Base-by-base conservation (phyloP, 2,113 vertebrate genomes). In the Cyprinus carpio region DNA sequence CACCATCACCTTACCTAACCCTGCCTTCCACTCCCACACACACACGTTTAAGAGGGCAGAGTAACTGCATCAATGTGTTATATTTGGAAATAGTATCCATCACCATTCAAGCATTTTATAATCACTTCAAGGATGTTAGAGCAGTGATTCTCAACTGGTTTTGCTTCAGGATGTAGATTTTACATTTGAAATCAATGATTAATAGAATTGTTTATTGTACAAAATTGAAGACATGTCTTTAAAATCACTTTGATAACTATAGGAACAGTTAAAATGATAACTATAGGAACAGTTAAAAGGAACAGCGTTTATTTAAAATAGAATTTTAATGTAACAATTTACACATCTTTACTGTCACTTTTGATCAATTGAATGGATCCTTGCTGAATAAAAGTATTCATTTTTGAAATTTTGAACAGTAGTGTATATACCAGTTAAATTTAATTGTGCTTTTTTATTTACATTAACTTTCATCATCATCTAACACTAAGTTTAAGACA, bases 21-120 rank as follows among this genome's bases (percentile, higher is more conserved):
- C 40, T 23, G 40, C 58, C 43, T 43, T 11, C 40, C 40, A 43
- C 72, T 46, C 43, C 43, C 43, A 46, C 72, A 43, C 72, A 43
- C 72, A 83, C 34, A n/a, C 71, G 13, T 76, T 49, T 29, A n/a
- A 56, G 27, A 64, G 6, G 31, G 49, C 29, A 74, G 75, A 69
- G 49, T n/a, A 25, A 78, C 9, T 12, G 27, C 46, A 51, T 31
- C 46, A 78, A 15, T 58, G 31, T 43, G 34, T 80, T n/a, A 49
- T 67, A 62, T 82, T 82, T 69, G 43, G 64, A 69, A 71, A 82
- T 49, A 4, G 27, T 49, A n/a, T 69, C 62, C 72, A 46, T 75
- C n/a, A 29, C 6, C 72, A 49, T 75, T 75, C 72, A 75, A 16
- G n/a, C 13, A 75, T 27, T 75, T 75, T 29, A 49, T 27, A n/a